These are phyloP conservation scores for Macroramphosus scolopax DNA, from an alignment of 2,797 vertebrate genomes.

Conservation along the genomic window DNA sequence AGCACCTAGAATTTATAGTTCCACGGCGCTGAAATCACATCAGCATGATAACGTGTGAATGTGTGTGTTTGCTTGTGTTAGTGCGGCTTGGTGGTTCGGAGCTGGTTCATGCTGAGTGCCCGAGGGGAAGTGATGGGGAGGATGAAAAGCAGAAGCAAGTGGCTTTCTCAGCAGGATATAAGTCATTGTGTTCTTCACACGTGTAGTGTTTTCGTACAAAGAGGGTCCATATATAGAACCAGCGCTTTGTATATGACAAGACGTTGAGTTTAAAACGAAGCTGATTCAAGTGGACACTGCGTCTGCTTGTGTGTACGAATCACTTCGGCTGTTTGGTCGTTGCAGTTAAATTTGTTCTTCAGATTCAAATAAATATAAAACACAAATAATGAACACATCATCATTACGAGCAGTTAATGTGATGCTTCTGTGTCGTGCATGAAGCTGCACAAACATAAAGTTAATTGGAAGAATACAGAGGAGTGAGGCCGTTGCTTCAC, in stretches of 20 bases:
- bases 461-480: conserved; percentile 14
- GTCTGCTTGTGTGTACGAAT: not conserved
- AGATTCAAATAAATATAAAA: no score
- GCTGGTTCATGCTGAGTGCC: conserved; percentile 37
- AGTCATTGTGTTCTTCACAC: conserved; percentile 49
- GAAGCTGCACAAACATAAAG: not conserved
- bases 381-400: no score
- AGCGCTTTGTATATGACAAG: no score
- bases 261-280: no score
- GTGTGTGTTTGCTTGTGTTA: conserved; percentile 1
- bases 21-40: not conserved
- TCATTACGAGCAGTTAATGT: no score
- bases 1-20: not conserved
- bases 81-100: conserved; percentile 17
- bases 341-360: no score
- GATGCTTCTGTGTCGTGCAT: not conserved
- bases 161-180: conserved; percentile 45
- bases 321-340: no score
- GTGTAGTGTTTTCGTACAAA: conserved; percentile 32
- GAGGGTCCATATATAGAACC: conserved; percentile 38
- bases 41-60: not conserved
- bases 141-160: conserved; percentile 60
- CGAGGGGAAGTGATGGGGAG: conserved; percentile 62
- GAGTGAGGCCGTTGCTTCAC: conserved; percentile 16
- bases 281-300: not conserved